Base-by-base conservation (phyloP, 2,888 invertebrate species). In the Drosophila testacea region DNA sequence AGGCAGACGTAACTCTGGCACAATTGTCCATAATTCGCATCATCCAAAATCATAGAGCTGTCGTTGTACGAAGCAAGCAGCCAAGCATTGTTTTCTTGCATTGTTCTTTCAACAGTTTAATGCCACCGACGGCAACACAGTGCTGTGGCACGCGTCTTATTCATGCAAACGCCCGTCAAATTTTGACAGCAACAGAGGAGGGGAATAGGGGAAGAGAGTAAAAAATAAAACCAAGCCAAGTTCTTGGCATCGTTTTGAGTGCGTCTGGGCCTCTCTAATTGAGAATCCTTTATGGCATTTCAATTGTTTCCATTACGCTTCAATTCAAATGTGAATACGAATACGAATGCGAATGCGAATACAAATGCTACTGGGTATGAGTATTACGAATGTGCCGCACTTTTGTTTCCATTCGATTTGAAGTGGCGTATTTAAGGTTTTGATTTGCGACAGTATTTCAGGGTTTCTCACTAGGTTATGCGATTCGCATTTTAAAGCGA, bases 341-440 rank as follows among this genome's bases (percentile, higher is more conserved):
- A 55, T 61, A 10, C 6, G 59, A 55, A 61, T 69, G 9, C 6
- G 47, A 77, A 50, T 51, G 28, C 5, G 27, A 34, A 34, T 32
- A 13, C 4, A 27, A 46, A 39, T 50, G 16, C 10, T 41, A 34
- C 38, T 59, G 16, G 10, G 32, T 32, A 46, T 60, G 42, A 32
- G 55, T 44, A 27, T 34, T 55, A 22, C 27, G 63, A 63, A 48
- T 70, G 74, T 81, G 74, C 22, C 64, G 72, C 67, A 79, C 82
- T 84, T 82, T 86, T 83, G 86, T 83, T 90, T 79, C 82, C 82
- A 83, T 82, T 84, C 77, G 82, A 87, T 77, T 78, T 84, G 75
- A 84, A 91, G 91, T 91, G 89, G 86, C 86, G 84, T 88, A 91
- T 91, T 91, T 91, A 88, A 83, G 90, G 79, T 74, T 87, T 83